phyloP scores from a whole-genome alignment of 2,888 invertebrate genomes.

The Cyclophora punctaria region DNA sequence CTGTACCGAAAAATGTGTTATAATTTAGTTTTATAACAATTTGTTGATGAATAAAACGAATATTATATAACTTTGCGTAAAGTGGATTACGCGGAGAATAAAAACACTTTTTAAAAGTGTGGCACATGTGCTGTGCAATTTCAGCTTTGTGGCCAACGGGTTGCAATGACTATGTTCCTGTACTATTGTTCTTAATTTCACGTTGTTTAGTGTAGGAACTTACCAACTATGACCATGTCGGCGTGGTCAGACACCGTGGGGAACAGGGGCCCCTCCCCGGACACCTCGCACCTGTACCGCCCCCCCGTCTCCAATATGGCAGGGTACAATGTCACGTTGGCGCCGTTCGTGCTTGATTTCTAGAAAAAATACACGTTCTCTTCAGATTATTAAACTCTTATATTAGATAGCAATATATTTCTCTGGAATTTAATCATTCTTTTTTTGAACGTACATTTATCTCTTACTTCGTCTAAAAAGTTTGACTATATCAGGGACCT shows the following conservation, averaged over 20 bases:
- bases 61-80: constrained; percentile 18
- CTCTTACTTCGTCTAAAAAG: no score
- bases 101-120: background rate
- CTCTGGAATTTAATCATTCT: no score
- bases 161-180: background rate
- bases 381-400: background rate
- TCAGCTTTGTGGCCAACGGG: background rate
- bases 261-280: constrained; percentile 85
- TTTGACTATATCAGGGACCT: no score
- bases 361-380: constrained; percentile 29
- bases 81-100: constrained; percentile 10
- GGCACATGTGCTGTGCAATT: no score
- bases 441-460: no score
- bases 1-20: constrained; percentile 31
- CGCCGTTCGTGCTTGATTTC: constrained; percentile 79
- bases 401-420: no score
- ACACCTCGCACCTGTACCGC: constrained; percentile 85
- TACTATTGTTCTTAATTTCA: background rate
- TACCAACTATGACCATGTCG: constrained; percentile 85
- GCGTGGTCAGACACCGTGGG: constrained; percentile 84
- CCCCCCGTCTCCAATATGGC: constrained; percentile 83
- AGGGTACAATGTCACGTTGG: constrained; percentile 78
- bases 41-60: no score
- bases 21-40: constrained; percentile 15
- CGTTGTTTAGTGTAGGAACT: constrained; percentile 27